Evolutionary conservation across 1,140 invertebrate genomes (phyloP), one percentile per base, ranked within the genome.

Genomic region (Drosophila parabipectinata): DNA sequence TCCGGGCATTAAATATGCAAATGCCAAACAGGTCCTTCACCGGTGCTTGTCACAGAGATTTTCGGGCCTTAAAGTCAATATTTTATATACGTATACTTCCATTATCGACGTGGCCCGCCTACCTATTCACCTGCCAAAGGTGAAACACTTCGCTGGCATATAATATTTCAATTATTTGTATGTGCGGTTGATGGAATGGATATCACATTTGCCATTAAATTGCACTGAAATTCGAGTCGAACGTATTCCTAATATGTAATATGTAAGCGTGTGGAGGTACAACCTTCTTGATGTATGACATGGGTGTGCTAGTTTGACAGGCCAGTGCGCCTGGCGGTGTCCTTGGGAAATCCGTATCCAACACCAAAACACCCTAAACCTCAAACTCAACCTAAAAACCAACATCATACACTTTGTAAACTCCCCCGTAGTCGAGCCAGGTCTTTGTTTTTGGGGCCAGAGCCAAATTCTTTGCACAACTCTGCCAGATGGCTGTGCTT

Each of bases 1-100:
- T 58, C 59, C 57, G 58, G 64, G 68, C 68, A 74, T 77, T 69
- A 74, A 72, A 81, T 87, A 85, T 85, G 82, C 73, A 85, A 85
- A 85, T 77, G 62, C 54, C 39, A 21, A 57, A 24, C 50, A 50
- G 51, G 66, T 45, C 44, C 47, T 10, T 59, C 18, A 12, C 14
- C 9, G 14, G 4, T 4, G 3, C 44, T 8, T 57, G 50, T 57
- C 18, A 48, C 44, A 48, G 37, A 45, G 39, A 66, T 73, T 73
- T 62, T 44, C 6, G 47, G 34, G 30, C 12, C 62, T 64, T 67
- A 55, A 72, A 72, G 79, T 71, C 63, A 75, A 64, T 51, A 74
- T 53, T 32, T 81, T 44, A 55, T 53, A 37, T n/a, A 37, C 12
- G 10, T 18, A 44, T 5, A 44, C 41, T 44, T 44, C 41, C 41